Conservation (phyloP, 2,888 invertebrate genomes). For the Mimumesa dahlbomi region DNA sequence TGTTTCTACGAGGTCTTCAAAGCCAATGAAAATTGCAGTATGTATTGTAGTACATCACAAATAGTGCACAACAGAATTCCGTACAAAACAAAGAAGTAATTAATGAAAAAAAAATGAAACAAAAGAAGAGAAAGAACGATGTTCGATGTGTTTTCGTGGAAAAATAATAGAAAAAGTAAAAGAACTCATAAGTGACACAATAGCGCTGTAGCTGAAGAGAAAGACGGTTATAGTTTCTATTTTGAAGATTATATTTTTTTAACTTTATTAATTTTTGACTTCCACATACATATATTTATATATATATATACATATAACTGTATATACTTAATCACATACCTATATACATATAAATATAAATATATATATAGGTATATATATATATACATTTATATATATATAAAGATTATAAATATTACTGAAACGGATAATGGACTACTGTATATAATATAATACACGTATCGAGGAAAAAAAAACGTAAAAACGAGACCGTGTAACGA, state of each 20-base stretch:
- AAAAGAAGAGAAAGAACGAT: constrained; percentile 30
- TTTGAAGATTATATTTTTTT: constrained; percentile 74
- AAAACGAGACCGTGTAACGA: constrained; percentile 50
- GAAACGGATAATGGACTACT: constrained; percentile 45
- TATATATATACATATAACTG: constrained; percentile 43
- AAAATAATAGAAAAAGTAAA: constrained; percentile 19
- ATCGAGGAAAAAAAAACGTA: too few relatives aligned
- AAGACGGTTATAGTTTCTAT: constrained; percentile 73
- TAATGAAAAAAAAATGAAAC: constrained; percentile 10
- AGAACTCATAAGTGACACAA: constrained; percentile 59
- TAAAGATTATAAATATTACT: constrained; percentile 47
- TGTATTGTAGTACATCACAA: constrained; percentile 33
- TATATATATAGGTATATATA: constrained; percentile 35
- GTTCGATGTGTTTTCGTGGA: constrained; percentile 61
- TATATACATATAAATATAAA: constrained; percentile 36
- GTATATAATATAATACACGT: constrained; percentile 42
- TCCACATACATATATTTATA: constrained; percentile 61
- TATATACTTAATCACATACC: constrained; percentile 49
- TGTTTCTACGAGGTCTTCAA: constrained; percentile 28
- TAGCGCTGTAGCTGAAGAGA: constrained; percentile 65
- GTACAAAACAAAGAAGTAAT: constrained; percentile 56
- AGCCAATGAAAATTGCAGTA: constrained; percentile 40
- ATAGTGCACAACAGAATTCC: constrained; percentile 47
- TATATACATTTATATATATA: constrained; percentile 49
- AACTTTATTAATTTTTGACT: constrained; percentile 71